Base-by-base conservation (phyloP, 2,888 invertebrate genomes). In the Cylloceria caligata region DNA sequence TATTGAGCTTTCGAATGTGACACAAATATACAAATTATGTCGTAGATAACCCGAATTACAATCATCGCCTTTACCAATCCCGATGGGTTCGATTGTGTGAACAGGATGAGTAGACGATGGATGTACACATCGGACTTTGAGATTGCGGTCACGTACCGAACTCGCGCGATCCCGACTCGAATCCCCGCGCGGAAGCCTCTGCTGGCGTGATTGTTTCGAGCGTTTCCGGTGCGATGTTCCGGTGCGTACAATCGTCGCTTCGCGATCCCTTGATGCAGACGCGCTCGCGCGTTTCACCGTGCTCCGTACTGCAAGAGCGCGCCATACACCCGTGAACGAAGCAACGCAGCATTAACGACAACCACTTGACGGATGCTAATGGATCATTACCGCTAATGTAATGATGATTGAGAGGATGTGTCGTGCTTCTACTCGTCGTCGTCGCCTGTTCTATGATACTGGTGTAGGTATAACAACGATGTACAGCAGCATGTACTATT, bases 351-450 rank as follows among this genome's bases (percentile, higher is more conserved):
- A 88, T 89, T 86, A 88, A 87, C 88, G 89, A 89, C 89, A 89
- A 88, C 86, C 87, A 88, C 89, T 90, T 89, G 89, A 89, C 89
- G 88, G 88, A 90, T 88, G 89, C 88, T 90, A 90, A 90, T 90
- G 87, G 88, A 88, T 89, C 88, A 89, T 89, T 89, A 89, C 86
- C 86, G 88, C 84, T 89, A 88, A 90, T 90, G 88, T 89, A 89
- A 89, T 88, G 88, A 89, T 90, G 89, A 90, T 90, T 88, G 90
- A 90, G 89, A 88, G 90, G 88, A 89, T 88, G 88, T 88, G 84
- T 86, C 81, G 83, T 81, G 79, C 79, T 39, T 82, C 74, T 79
- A 47, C 80, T 81, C 73, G 74, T 72, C 71, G 74, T 64, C 62
- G 68, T 67, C 75, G 73, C 67, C 67, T 74, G 57, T 71, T 76